Percentiles rank a stretch among this genome's conserved stretches.
Evolutionary conservation across 2,888 invertebrate genomes (phyloP).

Genomic region (Andrena marginata): DNA sequence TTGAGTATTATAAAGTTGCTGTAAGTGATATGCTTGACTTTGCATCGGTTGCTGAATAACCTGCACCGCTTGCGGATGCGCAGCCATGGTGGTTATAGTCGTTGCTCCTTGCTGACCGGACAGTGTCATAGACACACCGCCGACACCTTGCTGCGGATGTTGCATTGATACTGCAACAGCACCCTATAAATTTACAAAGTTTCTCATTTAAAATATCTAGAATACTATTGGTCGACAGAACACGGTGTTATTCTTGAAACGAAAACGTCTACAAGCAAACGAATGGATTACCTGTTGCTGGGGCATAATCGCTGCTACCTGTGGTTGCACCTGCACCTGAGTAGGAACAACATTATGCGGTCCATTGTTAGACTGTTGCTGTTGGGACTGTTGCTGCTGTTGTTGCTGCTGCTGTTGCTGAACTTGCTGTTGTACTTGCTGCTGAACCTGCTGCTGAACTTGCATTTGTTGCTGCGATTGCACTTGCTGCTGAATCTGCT

Average conservation of each 20-base stretch:
- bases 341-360: slow-evolving; percentile 82
- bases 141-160: slow-evolving; percentile 86
- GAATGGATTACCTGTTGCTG: slow-evolving; percentile 82
- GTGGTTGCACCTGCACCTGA: slow-evolving; percentile 83
- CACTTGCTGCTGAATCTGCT: slow-evolving; percentile 71
- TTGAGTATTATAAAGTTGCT: slow-evolving; percentile 93
- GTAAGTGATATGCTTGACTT: slow-evolving; percentile 90
- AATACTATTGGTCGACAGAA: not conserved
- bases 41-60: slow-evolving; percentile 94
- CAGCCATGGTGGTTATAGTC: slow-evolving; percentile 92
- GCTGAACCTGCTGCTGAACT: slow-evolving; percentile 75
- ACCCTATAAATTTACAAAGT: slow-evolving; percentile 73
- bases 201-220: not conserved
- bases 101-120: slow-evolving; percentile 86
- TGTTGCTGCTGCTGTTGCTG: slow-evolving; percentile 81
- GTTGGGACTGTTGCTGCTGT: slow-evolving; percentile 76
- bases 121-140: slow-evolving; percentile 84
- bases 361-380: slow-evolving; percentile 78
- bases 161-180: slow-evolving; percentile 86
- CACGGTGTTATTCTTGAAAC: no score
- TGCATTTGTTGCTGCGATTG: slow-evolving; percentile 80
- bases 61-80: slow-evolving; percentile 91
- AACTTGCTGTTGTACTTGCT: slow-evolving; percentile 78
- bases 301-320: slow-evolving; percentile 85
- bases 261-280: not conserved